phyloP scores from a whole-genome alignment of 2,797 vertebrate species.

The Typhlichthys eigenmanni region DNA sequence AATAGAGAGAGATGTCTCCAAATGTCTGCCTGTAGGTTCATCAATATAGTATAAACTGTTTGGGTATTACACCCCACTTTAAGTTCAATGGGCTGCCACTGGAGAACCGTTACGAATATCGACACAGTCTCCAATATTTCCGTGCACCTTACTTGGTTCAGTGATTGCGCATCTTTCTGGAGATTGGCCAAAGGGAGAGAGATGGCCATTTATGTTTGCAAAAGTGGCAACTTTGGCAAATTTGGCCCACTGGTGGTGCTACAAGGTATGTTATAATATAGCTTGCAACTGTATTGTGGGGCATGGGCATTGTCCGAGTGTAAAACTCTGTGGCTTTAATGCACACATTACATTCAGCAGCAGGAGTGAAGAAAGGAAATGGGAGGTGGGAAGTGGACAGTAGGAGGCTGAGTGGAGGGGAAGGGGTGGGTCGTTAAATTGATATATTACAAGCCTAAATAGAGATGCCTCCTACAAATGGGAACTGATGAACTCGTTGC shows the following conservation, averaged over 20 bases:
- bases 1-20: background rate
- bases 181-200: background rate
- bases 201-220: constrained; percentile 30
- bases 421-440: constrained; percentile 74
- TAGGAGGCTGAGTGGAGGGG: constrained; percentile 5
- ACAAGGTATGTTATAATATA: too few relatives aligned
- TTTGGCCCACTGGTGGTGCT: too few relatives aligned
- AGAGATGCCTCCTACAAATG: constrained; percentile 79
- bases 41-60: too few relatives aligned
- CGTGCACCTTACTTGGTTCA: too few relatives aligned
- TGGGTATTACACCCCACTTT: too few relatives aligned
- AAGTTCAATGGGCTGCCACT: too few relatives aligned
- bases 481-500: constrained; percentile 80
- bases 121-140: too few relatives aligned
- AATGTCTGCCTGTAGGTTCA: too few relatives aligned
- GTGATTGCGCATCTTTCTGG: too few relatives aligned
- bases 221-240: too few relatives aligned
- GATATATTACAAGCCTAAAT: constrained; percentile 80
- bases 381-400: constrained; percentile 24
- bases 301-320: background rate
- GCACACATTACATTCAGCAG: constrained; percentile 62
- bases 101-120: too few relatives aligned
- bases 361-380: constrained; percentile 25
- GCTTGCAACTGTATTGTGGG: too few relatives aligned
- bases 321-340: background rate